Base-by-base conservation (phyloP, 2,797 vertebrate genomes). In the Chrosomus eos region DNA sequence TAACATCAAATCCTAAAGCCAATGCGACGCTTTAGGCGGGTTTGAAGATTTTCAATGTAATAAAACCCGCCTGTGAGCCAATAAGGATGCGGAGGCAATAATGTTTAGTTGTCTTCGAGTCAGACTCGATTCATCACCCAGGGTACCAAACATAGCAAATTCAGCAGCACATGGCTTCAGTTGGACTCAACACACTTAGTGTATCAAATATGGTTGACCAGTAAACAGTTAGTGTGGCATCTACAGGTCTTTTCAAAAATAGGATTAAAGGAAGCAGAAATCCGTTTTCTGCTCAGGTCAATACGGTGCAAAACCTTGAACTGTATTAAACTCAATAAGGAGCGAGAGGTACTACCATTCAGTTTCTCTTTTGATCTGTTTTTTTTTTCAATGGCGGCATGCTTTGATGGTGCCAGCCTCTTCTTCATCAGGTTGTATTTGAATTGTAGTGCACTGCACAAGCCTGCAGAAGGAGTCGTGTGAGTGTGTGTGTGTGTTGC, bases 401-500 rank as follows among this genome's bases (percentile, higher is more conserved):
- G 71, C 13, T 45, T 73, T 36, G 1, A 21, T 62, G 28, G 38
- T 73, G 28, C 14, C 40, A 43, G 21, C 4, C 67, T 81, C 36
- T 43, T 81, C 23, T 77, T 77, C 55, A 8, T 60, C 18, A 31
- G 40, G 19, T 74, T 31, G 21, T 73, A 19, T 82, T 18, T 74
- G 28, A 74, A 31, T 58, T 31, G 13, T 45, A 72, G 38, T 55
- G 66, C 10, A 33, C 55, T 60, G n/a, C 55, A 60, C 14, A 31
- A 64, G 40, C 21, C 14, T 83, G 33, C n/a, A 31, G 60, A 83
- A 67, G 10, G 33, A 73, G 43, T 79, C 11, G 43, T 40, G 18
- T 67, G 23, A 16, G 60, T 66, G 16, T 72, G 23, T 58, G 76
- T 45, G 66, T 36, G 67, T 64, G 83, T 66, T 68, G 58, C 53